Conservation (phyloP, 2,113 vertebrate species). For the Oryzias melastigma region DNA sequence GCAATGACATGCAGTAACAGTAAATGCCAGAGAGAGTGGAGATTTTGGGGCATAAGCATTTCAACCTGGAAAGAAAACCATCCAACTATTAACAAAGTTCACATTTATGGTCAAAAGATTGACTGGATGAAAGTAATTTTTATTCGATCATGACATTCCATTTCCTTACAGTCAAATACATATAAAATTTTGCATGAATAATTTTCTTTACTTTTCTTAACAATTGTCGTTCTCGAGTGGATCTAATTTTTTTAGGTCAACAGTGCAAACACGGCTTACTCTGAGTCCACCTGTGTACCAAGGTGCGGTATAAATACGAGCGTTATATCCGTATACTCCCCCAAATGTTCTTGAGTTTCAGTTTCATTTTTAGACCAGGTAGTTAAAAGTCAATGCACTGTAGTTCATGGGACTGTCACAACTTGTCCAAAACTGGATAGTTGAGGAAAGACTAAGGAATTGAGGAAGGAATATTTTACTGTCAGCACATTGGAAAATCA, state of each 20-base stretch:
- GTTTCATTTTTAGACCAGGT: slow-evolving; percentile 2
- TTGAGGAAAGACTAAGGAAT: slow-evolving; percentile 2
- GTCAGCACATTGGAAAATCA: neutral
- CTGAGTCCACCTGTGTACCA: neutral
- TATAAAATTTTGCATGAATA: slow-evolving; percentile 27
- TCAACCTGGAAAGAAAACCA: slow-evolving; percentile 3
- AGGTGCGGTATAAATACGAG: neutral
- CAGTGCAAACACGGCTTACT: neutral
- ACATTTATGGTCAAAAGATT: neutral
- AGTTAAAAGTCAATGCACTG: slow-evolving; percentile 19
- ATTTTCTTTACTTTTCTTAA: neutral
- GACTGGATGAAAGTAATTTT: too few relatives aligned
- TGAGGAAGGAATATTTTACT: slow-evolving; percentile 38
- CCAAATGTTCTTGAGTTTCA: slow-evolving; percentile 22
- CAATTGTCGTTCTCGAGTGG: neutral
- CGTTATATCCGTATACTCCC: neutral
- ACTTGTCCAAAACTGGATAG: neutral
- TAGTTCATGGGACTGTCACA: fast-evolving
- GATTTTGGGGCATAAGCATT: slow-evolving; percentile 24
- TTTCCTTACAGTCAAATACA: too few relatives aligned
- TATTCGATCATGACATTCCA: too few relatives aligned
- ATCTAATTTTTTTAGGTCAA: neutral
- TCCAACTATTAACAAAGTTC: neutral
- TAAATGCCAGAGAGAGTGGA: slow-evolving; percentile 36
- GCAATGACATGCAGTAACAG: slow-evolving; percentile 40